Conservation (phyloP, 2,888 invertebrate genomes). For the Chrysina gloriosa region DNA sequence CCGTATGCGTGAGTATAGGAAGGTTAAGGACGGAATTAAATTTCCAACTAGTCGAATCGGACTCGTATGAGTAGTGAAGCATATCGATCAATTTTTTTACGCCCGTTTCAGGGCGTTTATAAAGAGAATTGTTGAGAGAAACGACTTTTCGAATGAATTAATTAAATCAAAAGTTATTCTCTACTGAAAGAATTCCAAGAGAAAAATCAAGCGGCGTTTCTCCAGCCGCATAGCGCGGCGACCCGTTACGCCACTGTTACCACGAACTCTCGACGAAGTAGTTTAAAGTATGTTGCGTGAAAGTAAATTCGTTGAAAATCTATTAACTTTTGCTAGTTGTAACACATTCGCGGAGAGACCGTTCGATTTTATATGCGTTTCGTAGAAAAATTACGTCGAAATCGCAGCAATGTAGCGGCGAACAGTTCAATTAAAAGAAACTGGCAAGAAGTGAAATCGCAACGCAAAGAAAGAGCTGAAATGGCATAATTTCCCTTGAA, state of each 20-base stretch:
- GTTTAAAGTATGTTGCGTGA: constrained; percentile 15
- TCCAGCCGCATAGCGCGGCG: neutral
- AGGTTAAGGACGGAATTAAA: too few relatives aligned
- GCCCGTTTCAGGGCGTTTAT: too few relatives aligned
- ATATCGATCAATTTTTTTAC: too few relatives aligned
- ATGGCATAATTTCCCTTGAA: constrained; percentile 15
- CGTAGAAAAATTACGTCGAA: constrained; percentile 17
- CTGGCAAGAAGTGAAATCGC: constrained; percentile 11
- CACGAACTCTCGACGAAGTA: neutral
- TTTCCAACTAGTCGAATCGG: too few relatives aligned
- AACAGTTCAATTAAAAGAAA: constrained; percentile 17
- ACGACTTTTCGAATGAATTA: too few relatives aligned
- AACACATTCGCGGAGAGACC: constrained; percentile 15
- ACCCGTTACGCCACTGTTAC: constrained; percentile 2
- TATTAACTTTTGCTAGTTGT: constrained; percentile 23
- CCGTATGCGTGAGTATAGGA: too few relatives aligned
- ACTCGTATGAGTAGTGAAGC: too few relatives aligned
- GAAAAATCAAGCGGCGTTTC: neutral
- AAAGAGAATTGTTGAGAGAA: too few relatives aligned
- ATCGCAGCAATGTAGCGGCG: neutral
- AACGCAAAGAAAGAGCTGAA: constrained; percentile 10
- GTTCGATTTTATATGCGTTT: neutral
- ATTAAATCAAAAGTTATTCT: too few relatives aligned
- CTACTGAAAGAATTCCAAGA: too few relatives aligned
- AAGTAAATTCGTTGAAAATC: constrained; percentile 31